These are phyloP conservation scores for Malurus elegans DNA, from an alignment of 2,113 vertebrate species.

Conservation along the genomic window DNA sequence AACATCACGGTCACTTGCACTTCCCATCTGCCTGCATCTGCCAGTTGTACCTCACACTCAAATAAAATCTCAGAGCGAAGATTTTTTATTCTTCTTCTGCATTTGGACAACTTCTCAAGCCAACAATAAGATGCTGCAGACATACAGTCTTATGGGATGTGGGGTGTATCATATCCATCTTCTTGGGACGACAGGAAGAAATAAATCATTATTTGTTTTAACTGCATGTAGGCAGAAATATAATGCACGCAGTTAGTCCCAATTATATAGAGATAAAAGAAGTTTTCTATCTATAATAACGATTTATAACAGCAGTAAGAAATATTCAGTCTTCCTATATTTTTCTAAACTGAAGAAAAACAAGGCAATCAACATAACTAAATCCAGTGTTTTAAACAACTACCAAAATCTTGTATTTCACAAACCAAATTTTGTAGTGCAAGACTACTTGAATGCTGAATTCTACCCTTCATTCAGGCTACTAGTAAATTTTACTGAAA, in stretches of 20 bases:
- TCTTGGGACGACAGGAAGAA: neutral
- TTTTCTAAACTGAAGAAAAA: neutral
- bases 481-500: neutral
- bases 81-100: neutral
- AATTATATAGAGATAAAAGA: neutral
- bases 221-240: neutral
- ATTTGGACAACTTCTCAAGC: neutral
- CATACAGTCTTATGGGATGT: neutral
- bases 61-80: neutral
- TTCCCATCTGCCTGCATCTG: neutral
- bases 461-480: neutral
- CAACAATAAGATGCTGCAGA: neutral
- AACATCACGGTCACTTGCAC: neutral
- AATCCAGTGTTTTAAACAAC: neutral
- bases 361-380: neutral
- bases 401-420: neutral
- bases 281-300: neutral
- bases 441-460: neutral
- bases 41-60: neutral
- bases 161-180: neutral
- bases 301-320: neutral
- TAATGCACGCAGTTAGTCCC: neutral
- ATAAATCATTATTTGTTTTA: neutral
- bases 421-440: neutral
- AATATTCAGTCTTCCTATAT: neutral